Evolutionary conservation across 2,888 invertebrate species (phyloP).

Genomic region (Ophonus ardosiacus): DNA sequence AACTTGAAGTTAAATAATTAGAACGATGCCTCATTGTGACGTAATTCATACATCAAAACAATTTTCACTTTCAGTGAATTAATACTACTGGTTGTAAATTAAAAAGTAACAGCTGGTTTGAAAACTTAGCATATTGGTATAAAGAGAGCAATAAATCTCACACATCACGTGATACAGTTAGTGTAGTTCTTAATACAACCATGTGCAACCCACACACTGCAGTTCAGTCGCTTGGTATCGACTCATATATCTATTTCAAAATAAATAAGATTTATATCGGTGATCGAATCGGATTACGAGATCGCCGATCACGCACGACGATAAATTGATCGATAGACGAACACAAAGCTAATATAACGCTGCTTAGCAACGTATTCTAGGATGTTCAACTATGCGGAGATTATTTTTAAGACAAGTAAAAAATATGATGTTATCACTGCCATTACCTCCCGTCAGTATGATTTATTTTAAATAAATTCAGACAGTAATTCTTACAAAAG

Average conservation of each 20-base stretch:
- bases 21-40: neutral
- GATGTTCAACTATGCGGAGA: constrained; percentile 7
- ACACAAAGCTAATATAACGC: constrained; percentile 7
- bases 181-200: constrained; percentile 16
- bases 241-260: constrained; percentile 59
- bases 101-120: constrained; percentile 29
- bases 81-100: constrained; percentile 12
- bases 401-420: neutral
- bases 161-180: constrained; percentile 47
- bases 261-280: constrained; percentile 59
- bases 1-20: constrained; percentile 27
- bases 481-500: no score
- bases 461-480: no score
- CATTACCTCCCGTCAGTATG: no score
- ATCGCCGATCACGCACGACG: constrained; percentile 59
- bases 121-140: constrained; percentile 23
- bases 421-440: no score
- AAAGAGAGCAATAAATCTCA: constrained; percentile 30
- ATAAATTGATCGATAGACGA: constrained; percentile 58
- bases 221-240: neutral
- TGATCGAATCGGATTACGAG: constrained; percentile 59
- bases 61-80: constrained; percentile 40
- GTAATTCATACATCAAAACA: constrained; percentile 46
- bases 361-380: neutral
- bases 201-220: constrained; percentile 18